Evolutionary conservation across 2,888 invertebrate genomes (phyloP).

Genomic region (Lordiphosa fenestrarum): DNA sequence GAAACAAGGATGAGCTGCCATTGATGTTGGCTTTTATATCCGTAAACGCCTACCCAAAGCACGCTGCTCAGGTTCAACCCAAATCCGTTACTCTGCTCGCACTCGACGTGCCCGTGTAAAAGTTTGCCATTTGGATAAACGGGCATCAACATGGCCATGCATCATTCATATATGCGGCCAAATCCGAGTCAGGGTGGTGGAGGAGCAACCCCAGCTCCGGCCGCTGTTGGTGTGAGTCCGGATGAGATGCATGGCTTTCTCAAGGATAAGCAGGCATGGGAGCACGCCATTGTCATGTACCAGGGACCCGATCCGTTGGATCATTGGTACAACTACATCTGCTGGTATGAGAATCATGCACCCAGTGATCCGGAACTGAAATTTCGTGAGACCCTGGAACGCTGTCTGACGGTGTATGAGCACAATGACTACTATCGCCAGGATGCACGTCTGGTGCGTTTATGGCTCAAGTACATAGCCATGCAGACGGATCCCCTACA

Average conservation of each 20-base stretch:
- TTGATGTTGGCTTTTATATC: too few species aligned
- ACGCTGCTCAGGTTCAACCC: too few species aligned
- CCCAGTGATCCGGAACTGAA: constrained; percentile 91
- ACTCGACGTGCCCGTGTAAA: too few species aligned
- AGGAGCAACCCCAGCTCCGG: constrained; percentile 11
- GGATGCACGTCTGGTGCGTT: constrained; percentile 91
- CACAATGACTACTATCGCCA: constrained; percentile 90
- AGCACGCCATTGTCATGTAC: constrained; percentile 90
- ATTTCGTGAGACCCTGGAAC: constrained; percentile 91
- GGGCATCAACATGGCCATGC: constrained; percentile 56
- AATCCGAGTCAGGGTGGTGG: constrained; percentile 3
- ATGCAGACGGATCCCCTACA: constrained; percentile 88
- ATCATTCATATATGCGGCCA: constrained; percentile 64
- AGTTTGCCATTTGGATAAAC: too few species aligned
- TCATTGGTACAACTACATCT: constrained; percentile 94
- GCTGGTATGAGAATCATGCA: constrained; percentile 93
- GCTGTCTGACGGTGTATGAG: constrained; percentile 91
- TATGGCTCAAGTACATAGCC: constrained; percentile 96
- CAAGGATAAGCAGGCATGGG: constrained; percentile 84
- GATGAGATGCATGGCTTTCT: constrained; percentile 78
- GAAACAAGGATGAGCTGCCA: not conserved
- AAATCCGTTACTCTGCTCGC: too few species aligned
- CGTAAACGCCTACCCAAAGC: too few species aligned
- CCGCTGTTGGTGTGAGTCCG: constrained; percentile 39
- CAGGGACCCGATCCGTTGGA: constrained; percentile 93